Percentiles rank a stretch among this genome's conserved stretches.
phyloP scores from a whole-genome alignment of 2,888 invertebrate genomes.

The Catocala nupta region DNA sequence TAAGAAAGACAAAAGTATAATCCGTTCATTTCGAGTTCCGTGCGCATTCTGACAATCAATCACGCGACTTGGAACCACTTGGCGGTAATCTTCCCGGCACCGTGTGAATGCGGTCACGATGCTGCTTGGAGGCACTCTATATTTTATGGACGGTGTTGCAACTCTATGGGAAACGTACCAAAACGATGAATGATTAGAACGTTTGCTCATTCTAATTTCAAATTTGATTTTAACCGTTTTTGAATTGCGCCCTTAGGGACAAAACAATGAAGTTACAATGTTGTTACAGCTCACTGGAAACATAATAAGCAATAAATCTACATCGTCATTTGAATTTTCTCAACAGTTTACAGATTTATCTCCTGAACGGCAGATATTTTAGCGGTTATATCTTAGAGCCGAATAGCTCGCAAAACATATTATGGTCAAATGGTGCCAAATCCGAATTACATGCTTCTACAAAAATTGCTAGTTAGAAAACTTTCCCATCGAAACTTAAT shows the following conservation, averaged over 20 bases:
- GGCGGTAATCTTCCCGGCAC: slow-evolving; percentile 73
- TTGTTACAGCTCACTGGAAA: background rate
- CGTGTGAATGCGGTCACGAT: slow-evolving; percentile 84
- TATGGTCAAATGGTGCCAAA: no score
- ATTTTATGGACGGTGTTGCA: slow-evolving; percentile 76
- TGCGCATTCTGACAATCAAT: slow-evolving; percentile 78
- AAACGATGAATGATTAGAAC: slow-evolving; percentile 54
- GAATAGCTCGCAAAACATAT: no score
- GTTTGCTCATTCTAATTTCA: slow-evolving; percentile 46
- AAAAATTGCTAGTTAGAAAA: no score
- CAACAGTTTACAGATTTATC: no score
- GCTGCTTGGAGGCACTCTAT: slow-evolving; percentile 65
- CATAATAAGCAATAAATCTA: no score
- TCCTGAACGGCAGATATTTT: no score
- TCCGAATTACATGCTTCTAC: no score
- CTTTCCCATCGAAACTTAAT: no score
- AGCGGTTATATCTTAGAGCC: no score
- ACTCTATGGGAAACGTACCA: slow-evolving; percentile 68
- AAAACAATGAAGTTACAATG: background rate
- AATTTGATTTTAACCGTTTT: slow-evolving; percentile 31
- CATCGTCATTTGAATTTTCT: no score
- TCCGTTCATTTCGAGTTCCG: slow-evolving; percentile 69
- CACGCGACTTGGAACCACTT: slow-evolving; percentile 74
- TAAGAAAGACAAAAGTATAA: slow-evolving; percentile 71
- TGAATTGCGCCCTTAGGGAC: slow-evolving; percentile 15